These are phyloP conservation scores for Harpegnathos saltator DNA, from an alignment of 1,140 invertebrate species.

Conservation along the genomic window DNA sequence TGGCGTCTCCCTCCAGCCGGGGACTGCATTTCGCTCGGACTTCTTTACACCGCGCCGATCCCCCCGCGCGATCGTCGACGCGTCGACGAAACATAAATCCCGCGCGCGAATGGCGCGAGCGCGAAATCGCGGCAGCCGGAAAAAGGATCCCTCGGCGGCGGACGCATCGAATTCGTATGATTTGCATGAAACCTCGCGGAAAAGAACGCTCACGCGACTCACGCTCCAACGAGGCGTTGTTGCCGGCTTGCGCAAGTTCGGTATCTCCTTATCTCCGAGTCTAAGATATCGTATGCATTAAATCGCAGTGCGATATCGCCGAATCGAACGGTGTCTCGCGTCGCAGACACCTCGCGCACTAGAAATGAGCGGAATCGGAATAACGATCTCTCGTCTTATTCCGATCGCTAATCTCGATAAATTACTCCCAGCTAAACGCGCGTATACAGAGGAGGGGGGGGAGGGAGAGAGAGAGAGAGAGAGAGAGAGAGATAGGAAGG, in stretches of 20 bases:
- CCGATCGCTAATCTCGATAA: conserved; percentile 33
- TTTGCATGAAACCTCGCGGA: background rate
- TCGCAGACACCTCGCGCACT: no score
- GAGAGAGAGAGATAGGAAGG: no score
- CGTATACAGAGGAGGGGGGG: no score
- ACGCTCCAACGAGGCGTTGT: no score
- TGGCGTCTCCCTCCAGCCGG: conserved; percentile 22
- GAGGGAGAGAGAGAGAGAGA: no score
- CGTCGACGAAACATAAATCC: conserved; percentile 1
- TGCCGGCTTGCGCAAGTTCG: no score
- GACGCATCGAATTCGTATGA: conserved; percentile 7
- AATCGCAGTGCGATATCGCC: no score
- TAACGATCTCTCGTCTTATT: background rate
- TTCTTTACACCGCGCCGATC: conserved; percentile 1
- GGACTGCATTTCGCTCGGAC: background rate
- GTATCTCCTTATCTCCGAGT: no score
- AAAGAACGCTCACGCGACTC: conserved; percentile 22
- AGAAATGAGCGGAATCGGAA: background rate
- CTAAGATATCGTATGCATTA: no score
- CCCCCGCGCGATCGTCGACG: background rate
- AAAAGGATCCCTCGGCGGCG: background rate
- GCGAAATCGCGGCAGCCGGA: background rate
- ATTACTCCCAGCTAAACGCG: conserved; percentile 19
- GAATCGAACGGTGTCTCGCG: no score
- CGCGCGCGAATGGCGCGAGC: background rate